Evolutionary conservation across 1,140 invertebrate species (phyloP), one percentile per base, ranked within the genome.

Genomic region (Conus ventricosus): DNA sequence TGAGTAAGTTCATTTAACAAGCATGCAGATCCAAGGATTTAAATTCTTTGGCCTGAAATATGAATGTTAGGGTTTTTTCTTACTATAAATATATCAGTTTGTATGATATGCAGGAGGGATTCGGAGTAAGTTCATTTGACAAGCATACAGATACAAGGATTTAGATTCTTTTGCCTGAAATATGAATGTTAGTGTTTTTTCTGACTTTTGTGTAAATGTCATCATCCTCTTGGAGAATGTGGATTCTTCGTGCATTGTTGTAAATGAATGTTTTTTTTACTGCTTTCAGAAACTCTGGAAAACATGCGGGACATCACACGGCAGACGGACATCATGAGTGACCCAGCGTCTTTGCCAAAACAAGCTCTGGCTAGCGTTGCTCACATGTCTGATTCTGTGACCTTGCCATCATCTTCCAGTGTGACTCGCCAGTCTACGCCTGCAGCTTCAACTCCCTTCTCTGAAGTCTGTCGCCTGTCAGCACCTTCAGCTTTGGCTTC

Each of bases 271-370:
- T 15, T n/a, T 75, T 23, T 75, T 25, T 75, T 39, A 39, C 39
- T 25, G 20, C 82, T 83, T 81, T 8, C 57, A 90, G 90, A 82
- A 87, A 76, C 88, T 7, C 53, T 90, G n/a, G 57, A 84, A 25
- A 84, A 57, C 5, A 57, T 90, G 84, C 84, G 76, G 85, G 63
- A 81, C 13, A 76, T 85, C 57, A 83, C 57, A 20, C 51, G 51
- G 17, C 39, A 83, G 11, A 78, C 85, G 7, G 39, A 57, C 51
- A 67, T 87, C 11, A 63, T 87, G 71, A 84, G 60, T 4, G 54
- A 82, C 55, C 85, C 86, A n/a, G 89, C 63, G 13, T 55, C 57
- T 25, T 55, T 85, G 54, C 55, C 51, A 6, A 25, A 88, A 57
- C 71, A 88, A 83, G 80, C 80, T 13, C 27, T 63, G 54, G 82